These are phyloP conservation scores for Bergia sp. DNA, from an alignment of 92 coral and sea anemone genomes.

Conservation along the genomic window DNA sequence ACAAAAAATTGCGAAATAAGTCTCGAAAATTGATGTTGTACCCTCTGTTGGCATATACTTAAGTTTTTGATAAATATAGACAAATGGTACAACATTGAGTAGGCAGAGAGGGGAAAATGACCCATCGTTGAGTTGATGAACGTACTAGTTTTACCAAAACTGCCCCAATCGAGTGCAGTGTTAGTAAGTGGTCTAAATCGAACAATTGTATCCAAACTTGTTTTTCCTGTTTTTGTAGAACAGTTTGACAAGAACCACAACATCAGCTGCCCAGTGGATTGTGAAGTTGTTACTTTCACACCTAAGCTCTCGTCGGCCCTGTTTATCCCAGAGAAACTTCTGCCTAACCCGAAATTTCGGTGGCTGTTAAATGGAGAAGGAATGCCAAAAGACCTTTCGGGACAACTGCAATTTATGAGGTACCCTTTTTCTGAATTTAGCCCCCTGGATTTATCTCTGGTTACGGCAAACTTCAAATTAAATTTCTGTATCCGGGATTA, in stretches of 20 bases:
- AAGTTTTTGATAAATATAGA: too few relatives aligned
- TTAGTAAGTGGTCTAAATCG: neutral
- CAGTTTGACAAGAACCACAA: conserved; percentile 55
- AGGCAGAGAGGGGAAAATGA: too few relatives aligned
- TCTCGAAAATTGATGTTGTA: too few relatives aligned
- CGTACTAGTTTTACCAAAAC: too few relatives aligned
- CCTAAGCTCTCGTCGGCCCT: conserved; percentile 71
- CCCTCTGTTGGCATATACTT: too few relatives aligned
- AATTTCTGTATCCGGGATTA: too few relatives aligned
- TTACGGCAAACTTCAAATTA: too few relatives aligned
- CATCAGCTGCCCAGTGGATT: conserved; percentile 81
- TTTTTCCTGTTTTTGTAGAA: conserved; percentile 47
- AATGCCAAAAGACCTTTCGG: neutral
- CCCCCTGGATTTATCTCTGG: too few relatives aligned
- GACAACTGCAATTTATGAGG: conserved; percentile 40
- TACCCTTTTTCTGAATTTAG: neutral
- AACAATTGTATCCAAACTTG: neutral
- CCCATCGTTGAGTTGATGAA: too few relatives aligned
- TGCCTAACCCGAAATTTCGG: conserved; percentile 32
- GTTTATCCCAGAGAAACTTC: conserved; percentile 71
- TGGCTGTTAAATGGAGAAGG: conserved; percentile 33
- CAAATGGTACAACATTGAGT: too few relatives aligned
- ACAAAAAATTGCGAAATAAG: too few relatives aligned
- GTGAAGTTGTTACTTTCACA: conserved; percentile 57
- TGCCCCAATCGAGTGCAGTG: neutral